Base-by-base conservation (phyloP, 2,888 invertebrate genomes). In the Synergus gifuensis region DNA sequence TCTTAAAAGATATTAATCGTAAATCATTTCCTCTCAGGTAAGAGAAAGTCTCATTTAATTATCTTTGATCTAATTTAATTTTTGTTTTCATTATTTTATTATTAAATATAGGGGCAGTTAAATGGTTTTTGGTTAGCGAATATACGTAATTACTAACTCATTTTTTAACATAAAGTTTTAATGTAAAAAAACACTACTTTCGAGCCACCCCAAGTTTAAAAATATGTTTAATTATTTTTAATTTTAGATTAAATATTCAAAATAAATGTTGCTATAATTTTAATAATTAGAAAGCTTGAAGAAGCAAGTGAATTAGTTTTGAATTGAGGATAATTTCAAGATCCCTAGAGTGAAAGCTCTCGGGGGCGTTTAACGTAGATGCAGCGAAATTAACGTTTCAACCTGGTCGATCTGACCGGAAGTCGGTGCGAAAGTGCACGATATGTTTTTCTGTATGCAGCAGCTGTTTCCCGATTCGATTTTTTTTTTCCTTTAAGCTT, bases 341-440 rank as follows among this genome's bases (percentile, higher is more conserved):
- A 62, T 62, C 28, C 4, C 28, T 28, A 4, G 62, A 28, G 14
- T 28, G 58, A 62, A 62, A 28, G 62, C 62, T 62, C 14, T 62
- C 28, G 14, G 12, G 14, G 62, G 28, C 28, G 28, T 62, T 62
- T 62, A 62, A 62, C 28, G 28, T 62, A 62, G 62, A 62, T 62
- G 12, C 62, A 73, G 49, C 28, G 28, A 36, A 46, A 73, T 73
- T 73, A 73, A 9, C 69, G 16, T 73, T 28, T 73, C 16, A 28
- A 73, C 28, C 49, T 16, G 28, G 69, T 73, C 16, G 49, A 49
- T n/a, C 49, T 49, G 46, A 54, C 11, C 46, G 36, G 28, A 36
- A 36, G 18, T 60, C 14, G 12, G 28, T 62, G 62, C 18, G 18
- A 58, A n/a, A 58, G 58, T 58, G 58, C 58, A 18, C 58, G 16